Evolutionary conservation across 1,140 invertebrate species (phyloP), one percentile per base, ranked within the genome.

Genomic region (Hetaerina americana): DNA sequence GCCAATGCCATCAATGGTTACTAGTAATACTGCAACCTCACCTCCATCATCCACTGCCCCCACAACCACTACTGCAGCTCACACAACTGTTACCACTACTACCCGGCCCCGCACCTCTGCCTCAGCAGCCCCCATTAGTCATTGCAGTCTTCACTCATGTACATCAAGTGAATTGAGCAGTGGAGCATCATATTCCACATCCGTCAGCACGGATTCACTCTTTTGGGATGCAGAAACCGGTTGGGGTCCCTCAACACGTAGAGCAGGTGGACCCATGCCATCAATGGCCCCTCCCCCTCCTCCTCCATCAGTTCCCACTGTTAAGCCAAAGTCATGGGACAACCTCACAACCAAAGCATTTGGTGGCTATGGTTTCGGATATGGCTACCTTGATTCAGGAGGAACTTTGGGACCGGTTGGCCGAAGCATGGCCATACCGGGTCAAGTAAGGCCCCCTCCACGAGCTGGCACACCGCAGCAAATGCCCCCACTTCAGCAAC

Each of bases 281-380:
- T 83, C 75, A 79, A 87, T 24, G 84, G 87, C 24, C 28, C 66
- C 57, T 15, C 49, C n/a, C 15, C 57, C 8, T 70, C 67, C 49
- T 18, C 69, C 6, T 12, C 27, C 71, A 87, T 88, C 74, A 80
- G 79, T 66, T 77, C 86, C 25, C 12, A 57, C 2, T 49, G 87
- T 85, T 0, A 92, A 94, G 77, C 92, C 92, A 3, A 93, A 93
- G 77, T 93, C 91, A 0, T 93, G 92, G 91, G 92, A 93, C 76
- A 93, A 93, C 82, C 81, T 94, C 25, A 89, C 90, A 0, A 92
- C 90, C 0, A 92, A 92, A 81, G 87, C 89, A 0, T 89, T 92
- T 71, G 90, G 91, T 12, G 91, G 90, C 0, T 92, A 93, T 75
- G 90, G 91, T 26, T 93, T 92, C 75, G 91, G 91, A 3, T 94